phyloP scores from a whole-genome alignment of 2,113 vertebrate genomes.

The Lepus europaeus region DNA sequence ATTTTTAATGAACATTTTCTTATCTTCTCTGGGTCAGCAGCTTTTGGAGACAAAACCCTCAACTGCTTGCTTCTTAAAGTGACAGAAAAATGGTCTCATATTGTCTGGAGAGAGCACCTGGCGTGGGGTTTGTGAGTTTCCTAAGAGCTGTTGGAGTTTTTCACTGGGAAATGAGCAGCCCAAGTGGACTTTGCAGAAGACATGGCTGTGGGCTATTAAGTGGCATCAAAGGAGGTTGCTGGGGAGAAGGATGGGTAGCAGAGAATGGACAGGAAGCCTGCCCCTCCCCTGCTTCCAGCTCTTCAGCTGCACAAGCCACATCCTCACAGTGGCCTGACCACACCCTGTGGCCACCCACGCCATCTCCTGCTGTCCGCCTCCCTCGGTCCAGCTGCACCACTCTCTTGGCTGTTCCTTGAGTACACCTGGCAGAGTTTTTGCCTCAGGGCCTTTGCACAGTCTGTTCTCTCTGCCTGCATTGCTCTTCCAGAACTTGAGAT shows the following conservation, averaged over 20 bases:
- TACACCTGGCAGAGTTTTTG: not conserved
- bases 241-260: not conserved
- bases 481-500: not conserved
- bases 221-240: not conserved
- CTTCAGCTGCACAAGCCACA: not conserved
- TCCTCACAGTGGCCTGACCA: not conserved
- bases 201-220: not conserved
- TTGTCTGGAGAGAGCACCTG: not conserved
- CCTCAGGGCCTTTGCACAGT: slow-evolving; percentile 47
- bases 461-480: not conserved
- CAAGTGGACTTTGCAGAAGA: not conserved
- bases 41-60: not conserved
- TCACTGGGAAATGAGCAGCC: not conserved
- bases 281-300: not conserved
- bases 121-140: not conserved
- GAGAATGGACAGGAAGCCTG: not conserved
- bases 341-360: too few species aligned
- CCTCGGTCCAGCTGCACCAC: not conserved
- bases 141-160: not conserved
- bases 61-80: not conserved
- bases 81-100: not conserved
- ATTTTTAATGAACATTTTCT: not conserved
- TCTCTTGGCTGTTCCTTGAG: not conserved
- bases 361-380: not conserved
- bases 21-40: not conserved